phyloP scores from a whole-genome alignment of 2,888 invertebrate genomes.

The Chymomyza amoena region DNA sequence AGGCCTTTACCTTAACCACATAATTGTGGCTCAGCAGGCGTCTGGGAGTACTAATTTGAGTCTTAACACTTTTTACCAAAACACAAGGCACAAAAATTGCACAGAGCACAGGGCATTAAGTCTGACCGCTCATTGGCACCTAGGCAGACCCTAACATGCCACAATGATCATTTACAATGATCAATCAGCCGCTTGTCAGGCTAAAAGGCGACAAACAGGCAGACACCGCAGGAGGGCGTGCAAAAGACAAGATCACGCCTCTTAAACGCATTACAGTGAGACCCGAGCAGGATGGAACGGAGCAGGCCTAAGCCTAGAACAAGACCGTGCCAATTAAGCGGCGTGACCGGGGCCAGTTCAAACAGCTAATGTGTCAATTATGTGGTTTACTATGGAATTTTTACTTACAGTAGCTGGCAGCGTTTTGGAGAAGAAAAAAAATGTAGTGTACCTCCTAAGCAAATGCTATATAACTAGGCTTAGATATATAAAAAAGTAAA shows the following conservation, averaged over 20 bases:
- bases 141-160: background rate
- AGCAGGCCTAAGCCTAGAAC: background rate
- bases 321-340: conserved; percentile 53
- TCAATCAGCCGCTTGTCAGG: conserved; percentile 61
- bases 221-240: conserved; percentile 65
- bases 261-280: conserved; percentile 58
- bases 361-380: conserved; percentile 71
- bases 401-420: conserved; percentile 13
- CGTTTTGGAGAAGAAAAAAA: background rate
- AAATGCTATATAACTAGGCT: background rate
- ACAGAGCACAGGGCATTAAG: background rate
- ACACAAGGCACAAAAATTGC: conserved; percentile 36
- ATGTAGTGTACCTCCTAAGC: background rate
- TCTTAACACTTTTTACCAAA: conserved; percentile 59
- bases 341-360: conserved; percentile 44
- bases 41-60: conserved; percentile 44
- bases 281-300: background rate
- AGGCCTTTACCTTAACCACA: background rate
- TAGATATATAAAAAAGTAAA: background rate
- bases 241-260: conserved; percentile 72
- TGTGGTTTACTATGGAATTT: conserved; percentile 47
- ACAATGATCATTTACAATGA: conserved; percentile 51
- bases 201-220: conserved; percentile 43
- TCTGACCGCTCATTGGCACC: background rate
- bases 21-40: conserved; percentile 54